Conservation (phyloP, 2,797 vertebrate genomes). For the Poecile montanus region DNA sequence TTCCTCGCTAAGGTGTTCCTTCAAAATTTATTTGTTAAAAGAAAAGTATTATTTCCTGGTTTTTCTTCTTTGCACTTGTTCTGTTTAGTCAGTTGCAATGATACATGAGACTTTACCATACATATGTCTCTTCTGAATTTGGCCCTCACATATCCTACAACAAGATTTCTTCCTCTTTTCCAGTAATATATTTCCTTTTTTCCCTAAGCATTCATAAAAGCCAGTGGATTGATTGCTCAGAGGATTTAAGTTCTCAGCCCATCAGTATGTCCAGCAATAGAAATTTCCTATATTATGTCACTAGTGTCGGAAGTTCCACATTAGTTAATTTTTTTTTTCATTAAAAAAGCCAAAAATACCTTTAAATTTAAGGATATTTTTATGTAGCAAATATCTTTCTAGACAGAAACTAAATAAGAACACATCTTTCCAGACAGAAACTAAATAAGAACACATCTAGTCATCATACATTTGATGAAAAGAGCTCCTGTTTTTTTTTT, state of each 20-base stretch:
- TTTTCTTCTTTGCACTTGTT: slow-evolving; percentile 20
- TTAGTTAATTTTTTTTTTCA: not conserved
- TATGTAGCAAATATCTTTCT: not conserved
- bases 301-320: not conserved
- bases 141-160: not conserved
- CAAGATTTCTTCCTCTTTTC: slow-evolving; percentile 9
- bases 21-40: not conserved
- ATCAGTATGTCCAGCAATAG: not conserved
- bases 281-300: slow-evolving; percentile 36
- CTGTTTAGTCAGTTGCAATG: not conserved
- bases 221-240: slow-evolving; percentile 8
- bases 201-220: slow-evolving; percentile 32
- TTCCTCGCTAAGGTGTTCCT: not conserved
- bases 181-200: slow-evolving; percentile 9
- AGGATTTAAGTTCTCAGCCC: slow-evolving; percentile 17
- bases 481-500: not conserved
- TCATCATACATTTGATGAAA: not conserved
- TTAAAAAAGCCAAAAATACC: not conserved
- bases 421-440: not conserved
- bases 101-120: not conserved
- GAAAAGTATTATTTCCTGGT: not conserved
- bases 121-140: not conserved
- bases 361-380: not conserved
- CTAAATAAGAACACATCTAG: not conserved
- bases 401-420: not conserved